phyloP scores from a whole-genome alignment of 2,797 vertebrate genomes.

The Spinus pinus region DNA sequence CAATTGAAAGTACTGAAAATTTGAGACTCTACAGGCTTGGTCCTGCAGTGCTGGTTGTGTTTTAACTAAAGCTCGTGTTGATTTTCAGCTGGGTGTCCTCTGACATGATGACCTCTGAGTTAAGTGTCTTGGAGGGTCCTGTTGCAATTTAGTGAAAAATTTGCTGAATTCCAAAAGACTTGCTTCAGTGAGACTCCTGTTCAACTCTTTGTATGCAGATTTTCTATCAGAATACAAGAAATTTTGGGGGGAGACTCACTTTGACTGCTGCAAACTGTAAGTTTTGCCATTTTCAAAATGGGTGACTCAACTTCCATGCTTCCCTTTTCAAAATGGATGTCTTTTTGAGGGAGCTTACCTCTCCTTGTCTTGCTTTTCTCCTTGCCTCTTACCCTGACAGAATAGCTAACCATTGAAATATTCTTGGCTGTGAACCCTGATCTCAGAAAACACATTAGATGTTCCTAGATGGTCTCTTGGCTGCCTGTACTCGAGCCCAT shows the following conservation, averaged over 20 bases:
- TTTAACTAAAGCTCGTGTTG: not conserved
- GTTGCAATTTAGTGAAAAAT: not conserved
- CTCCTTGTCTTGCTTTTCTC: slow-evolving; percentile 7
- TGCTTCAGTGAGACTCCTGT: accelerated
- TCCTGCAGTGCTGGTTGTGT: not conserved
- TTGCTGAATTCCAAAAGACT: not conserved
- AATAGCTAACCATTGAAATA: slow-evolving; percentile 34
- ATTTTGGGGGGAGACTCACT: not conserved
- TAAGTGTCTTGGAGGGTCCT: not conserved
- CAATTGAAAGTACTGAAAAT: not conserved
- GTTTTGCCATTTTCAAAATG: not conserved
- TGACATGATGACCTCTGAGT: not conserved
- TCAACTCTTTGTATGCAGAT: not conserved
- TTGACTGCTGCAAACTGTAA: not conserved
- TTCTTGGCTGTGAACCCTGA: slow-evolving; percentile 48
- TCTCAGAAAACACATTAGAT: slow-evolving; percentile 40
- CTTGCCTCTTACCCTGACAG: not conserved
- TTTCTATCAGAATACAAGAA: not conserved
- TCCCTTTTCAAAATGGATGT: not conserved
- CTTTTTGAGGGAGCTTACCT: not conserved
- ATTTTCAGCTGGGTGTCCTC: not conserved
- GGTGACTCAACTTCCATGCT: not conserved
- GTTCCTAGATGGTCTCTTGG: slow-evolving; percentile 55
- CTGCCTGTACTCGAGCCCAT: slow-evolving; percentile 5
- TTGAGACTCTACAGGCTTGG: not conserved